Conservation (phyloP, 2,113 vertebrate species). For the Maccullochella peelii region DNA sequence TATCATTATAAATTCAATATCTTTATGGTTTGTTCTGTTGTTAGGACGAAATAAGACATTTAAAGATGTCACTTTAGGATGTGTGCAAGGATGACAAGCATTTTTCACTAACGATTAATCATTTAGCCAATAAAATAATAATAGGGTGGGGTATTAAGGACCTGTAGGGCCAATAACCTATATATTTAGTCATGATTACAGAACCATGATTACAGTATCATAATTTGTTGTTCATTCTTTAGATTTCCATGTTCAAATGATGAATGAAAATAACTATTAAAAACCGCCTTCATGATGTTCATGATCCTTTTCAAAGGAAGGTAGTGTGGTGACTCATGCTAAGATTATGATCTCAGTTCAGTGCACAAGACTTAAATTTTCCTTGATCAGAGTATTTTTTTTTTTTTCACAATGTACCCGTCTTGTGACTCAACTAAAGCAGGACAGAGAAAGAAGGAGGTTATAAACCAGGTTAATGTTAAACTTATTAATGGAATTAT, state of each 20-base stretch:
- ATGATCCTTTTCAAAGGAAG: conserved; percentile 2
- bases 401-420: background rate
- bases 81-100: background rate
- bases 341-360: conserved; percentile 13
- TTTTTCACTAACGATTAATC: background rate
- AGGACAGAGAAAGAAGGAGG: conserved; percentile 72
- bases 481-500: conserved; percentile 77
- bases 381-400: conserved; percentile 8
- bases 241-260: conserved; percentile 6
- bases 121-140: too few species aligned
- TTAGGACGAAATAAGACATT: background rate
- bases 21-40: background rate
- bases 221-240: conserved; percentile 6
- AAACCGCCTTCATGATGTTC: background rate
- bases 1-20: background rate
- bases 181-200: conserved; percentile 12
- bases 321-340: too few species aligned
- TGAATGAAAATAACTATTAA: background rate
- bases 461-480: conserved; percentile 80
- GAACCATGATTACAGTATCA: conserved; percentile 5
- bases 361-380: conserved; percentile 10
- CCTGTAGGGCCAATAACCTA: background rate
- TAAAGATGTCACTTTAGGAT: background rate
- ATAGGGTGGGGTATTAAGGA: background rate
- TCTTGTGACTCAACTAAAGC: conserved; percentile 68